Evolutionary conservation across 1,140 invertebrate species (phyloP).

Genomic region (Choristoneura fumiferana): DNA sequence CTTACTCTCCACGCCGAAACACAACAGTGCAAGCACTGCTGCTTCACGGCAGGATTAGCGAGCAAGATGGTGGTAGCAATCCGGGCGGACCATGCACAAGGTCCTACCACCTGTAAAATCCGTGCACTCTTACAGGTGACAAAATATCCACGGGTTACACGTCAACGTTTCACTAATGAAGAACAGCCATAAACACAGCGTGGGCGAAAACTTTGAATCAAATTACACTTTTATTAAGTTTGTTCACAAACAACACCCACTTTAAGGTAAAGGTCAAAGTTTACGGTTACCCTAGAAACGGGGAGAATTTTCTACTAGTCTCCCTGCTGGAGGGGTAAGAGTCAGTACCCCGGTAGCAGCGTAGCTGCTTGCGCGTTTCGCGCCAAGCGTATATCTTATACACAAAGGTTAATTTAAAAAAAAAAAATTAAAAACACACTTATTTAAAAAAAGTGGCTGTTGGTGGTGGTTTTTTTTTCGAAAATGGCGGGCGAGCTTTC

Average conservation of each 20-base stretch:
- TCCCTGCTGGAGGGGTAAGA: not conserved
- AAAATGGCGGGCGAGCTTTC: not conserved
- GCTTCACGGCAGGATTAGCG: too few species aligned
- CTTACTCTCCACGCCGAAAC: too few species aligned
- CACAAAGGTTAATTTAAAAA: conserved; percentile 4
- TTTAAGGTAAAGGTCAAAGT: conserved; percentile 10
- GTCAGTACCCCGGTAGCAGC: conserved; percentile 6
- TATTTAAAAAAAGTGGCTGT: not conserved
- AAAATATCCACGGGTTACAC: not conserved
- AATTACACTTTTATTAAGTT: conserved; percentile 10
- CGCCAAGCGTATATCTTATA: not conserved
- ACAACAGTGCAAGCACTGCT: too few species aligned
- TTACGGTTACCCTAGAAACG: conserved; percentile 3
- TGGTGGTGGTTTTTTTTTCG: not conserved
- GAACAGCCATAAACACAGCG: not conserved
- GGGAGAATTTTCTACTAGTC: conserved; percentile 9
- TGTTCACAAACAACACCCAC: conserved; percentile 2
- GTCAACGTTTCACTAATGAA: not conserved
- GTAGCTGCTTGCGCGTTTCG: not conserved
- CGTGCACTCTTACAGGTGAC: too few species aligned
- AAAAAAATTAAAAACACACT: not conserved
- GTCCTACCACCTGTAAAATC: too few species aligned
- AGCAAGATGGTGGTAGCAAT: too few species aligned
- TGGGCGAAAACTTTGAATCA: conserved; percentile 6
- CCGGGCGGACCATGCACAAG: too few species aligned